Percentiles rank a stretch among this genome's conserved stretches.
phyloP scores from a whole-genome alignment of 2,797 vertebrate species.

The Nyctalus aviator region DNA sequence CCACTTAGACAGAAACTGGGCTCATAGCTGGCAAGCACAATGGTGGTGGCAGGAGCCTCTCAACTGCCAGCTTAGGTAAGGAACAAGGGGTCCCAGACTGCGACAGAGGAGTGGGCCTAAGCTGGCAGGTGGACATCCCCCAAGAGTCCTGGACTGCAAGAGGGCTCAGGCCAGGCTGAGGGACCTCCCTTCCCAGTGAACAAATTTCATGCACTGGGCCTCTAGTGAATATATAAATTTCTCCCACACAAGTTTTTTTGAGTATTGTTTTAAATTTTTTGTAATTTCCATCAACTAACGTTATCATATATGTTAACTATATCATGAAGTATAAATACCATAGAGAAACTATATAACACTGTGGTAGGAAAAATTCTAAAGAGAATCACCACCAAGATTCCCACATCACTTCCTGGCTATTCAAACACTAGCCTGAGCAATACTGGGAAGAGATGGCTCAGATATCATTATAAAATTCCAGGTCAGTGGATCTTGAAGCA shows the following conservation, averaged over 20 bases:
- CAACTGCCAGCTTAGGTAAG: too few relatives aligned
- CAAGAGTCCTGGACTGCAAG: too few relatives aligned
- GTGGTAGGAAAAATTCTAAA: background rate
- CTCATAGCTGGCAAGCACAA: too few relatives aligned
- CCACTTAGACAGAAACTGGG: too few relatives aligned
- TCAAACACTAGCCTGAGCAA: background rate
- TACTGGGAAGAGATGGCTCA: background rate
- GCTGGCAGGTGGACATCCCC: too few relatives aligned
- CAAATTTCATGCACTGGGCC: too few relatives aligned
- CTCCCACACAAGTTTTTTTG: conserved; percentile 3
- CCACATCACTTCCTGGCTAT: background rate
- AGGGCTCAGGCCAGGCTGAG: too few relatives aligned
- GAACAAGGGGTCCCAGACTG: too few relatives aligned
- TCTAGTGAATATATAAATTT: background rate
- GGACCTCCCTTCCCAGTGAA: too few relatives aligned
- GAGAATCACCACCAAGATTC: background rate
- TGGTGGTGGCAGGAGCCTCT: too few relatives aligned
- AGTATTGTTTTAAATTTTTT: conserved; percentile 35
- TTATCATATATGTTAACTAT: conserved; percentile 22
- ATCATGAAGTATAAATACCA: background rate
- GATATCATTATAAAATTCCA: background rate
- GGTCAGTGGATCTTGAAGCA: background rate
- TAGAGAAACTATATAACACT: background rate
- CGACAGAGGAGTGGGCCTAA: too few relatives aligned
- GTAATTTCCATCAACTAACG: conserved; percentile 8